Percentiles rank a stretch among this genome's conserved stretches.
phyloP scores from a whole-genome alignment of 1,140 invertebrate genomes.

The Periplaneta americana region DNA sequence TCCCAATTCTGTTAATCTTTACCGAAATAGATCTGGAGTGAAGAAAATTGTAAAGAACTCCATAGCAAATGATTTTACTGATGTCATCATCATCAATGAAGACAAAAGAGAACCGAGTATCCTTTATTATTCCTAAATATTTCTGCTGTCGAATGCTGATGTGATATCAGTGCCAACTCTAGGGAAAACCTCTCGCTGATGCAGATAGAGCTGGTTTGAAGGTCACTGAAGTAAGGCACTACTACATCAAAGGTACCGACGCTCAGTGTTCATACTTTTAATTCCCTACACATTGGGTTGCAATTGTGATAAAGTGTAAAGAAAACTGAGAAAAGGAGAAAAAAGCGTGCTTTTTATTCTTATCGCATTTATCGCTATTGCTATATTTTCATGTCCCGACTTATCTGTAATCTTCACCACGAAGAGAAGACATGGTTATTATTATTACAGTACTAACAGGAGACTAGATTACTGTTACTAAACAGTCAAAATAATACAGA shows the following conservation, averaged over 20 bases:
- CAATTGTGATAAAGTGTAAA: not conserved
- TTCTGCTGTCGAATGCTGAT: not conserved
- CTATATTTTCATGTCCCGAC: not conserved
- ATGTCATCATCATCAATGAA: slow-evolving; percentile 87
- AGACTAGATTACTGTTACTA: too few relatives aligned
- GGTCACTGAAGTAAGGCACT: too few relatives aligned
- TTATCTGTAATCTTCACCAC: too few relatives aligned
- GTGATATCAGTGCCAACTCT: too few relatives aligned
- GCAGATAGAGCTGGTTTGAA: too few relatives aligned
- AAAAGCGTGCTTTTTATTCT: not conserved
- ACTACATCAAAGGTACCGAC: too few relatives aligned
- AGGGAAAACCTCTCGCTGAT: not conserved
- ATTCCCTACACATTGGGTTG: not conserved
- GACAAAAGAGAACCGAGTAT: slow-evolving; percentile 82
- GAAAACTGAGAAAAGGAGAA: too few relatives aligned
- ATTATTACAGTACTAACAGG: too few relatives aligned
- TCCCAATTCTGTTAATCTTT: slow-evolving; percentile 79
- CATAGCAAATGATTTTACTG: slow-evolving; percentile 71
- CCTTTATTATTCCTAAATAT: slow-evolving; percentile 26
- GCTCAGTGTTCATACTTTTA: too few relatives aligned
- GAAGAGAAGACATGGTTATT: too few relatives aligned
- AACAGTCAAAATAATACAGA: too few relatives aligned
- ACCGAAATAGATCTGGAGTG: slow-evolving; percentile 77
- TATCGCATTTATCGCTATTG: not conserved
- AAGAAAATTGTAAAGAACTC: slow-evolving; percentile 89